Evolutionary conservation across 2,888 invertebrate species (phyloP), one percentile per base, ranked within the genome.

Genomic region (Flabesymbios commensalis): DNA sequence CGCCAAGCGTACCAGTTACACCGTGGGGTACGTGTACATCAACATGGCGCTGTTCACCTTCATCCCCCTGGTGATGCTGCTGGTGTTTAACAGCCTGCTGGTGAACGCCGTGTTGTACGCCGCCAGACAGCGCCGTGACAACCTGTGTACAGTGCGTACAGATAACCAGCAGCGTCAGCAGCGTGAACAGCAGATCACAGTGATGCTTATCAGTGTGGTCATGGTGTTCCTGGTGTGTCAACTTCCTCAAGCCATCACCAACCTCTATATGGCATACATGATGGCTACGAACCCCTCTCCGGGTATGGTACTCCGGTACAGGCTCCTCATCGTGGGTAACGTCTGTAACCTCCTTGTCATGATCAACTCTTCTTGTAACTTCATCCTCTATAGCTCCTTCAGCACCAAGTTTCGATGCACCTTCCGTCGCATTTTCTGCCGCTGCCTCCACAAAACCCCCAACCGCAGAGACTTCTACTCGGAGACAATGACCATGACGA

Each of bases 311-410:
- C 63, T 61, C 22, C 24, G 47, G 3, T 72, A 72, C 53, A 66
- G 70, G 22, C 41, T 76, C 2, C 63, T 54, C 48, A 79, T 81
- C 52, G 83, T 89, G n/a, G 89, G 89, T 26, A 90, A 90, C 81
- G 85, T 90, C 47, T 88, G 88, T 78, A 91, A 91, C 78, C 84
- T 90, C 48, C 83, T 91, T 59, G 86, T 88, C 26, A 87, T 88
- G 60, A 83, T 90, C 59, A 90, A 91, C 83, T 89, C 90, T 5
- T 88, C 90, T 0, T 87, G 88, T 52, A 91, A 91, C 83, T 91
- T 91, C 81, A 84, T 91, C 70, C 84, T 91, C 63, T 91, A 91
- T 79, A 90, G 90, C 72, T 88, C 88, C 48, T 87, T 92, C 77
- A 90, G 89, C 62, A 58, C 57, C 26, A 70, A 70, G 63, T 71